A percentile compares a stretch with the other conserved stretches of the same genome.
Evolutionary conservation across 2,113 vertebrate species (phyloP).

Genomic region (Aplodontia rufa): DNA sequence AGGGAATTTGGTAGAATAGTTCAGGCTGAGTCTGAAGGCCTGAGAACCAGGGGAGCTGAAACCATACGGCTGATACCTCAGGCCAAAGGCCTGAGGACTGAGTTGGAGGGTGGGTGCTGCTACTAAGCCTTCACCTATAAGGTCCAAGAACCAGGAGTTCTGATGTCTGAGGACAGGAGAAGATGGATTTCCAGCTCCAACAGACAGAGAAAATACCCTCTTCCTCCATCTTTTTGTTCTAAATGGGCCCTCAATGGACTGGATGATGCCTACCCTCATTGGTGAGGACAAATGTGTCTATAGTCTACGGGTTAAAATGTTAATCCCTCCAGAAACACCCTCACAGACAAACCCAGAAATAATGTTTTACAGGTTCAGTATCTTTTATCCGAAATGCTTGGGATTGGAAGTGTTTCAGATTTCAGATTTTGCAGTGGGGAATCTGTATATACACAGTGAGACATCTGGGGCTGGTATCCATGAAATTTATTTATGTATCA

Average conservation of each 20-base stretch:
- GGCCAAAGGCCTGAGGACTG: neutral
- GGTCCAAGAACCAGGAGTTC: neutral
- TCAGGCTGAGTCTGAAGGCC: neutral
- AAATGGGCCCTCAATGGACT: neutral
- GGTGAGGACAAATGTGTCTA: neutral
- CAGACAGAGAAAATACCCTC: neutral
- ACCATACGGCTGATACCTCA: no score
- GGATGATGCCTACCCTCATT: neutral
- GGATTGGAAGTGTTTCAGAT: neutral
- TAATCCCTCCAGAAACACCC: neutral
- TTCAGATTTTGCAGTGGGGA: neutral
- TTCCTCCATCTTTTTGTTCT: neutral
- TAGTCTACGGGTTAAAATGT: neutral
- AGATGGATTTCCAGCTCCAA: neutral
- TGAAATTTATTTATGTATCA: neutral
- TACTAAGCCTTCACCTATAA: neutral
- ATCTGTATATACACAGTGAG: neutral
- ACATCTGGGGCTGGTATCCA: neutral
- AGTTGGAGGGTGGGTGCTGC: fast-evolving
- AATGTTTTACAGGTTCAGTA: neutral
- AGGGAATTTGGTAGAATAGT: neutral
- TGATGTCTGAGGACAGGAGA: neutral
- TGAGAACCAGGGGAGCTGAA: neutral
- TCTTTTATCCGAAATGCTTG: neutral
- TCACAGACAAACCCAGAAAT: neutral